Conservation (phyloP, 2,888 invertebrate genomes). For the Polydrusus pterygomalis region DNA sequence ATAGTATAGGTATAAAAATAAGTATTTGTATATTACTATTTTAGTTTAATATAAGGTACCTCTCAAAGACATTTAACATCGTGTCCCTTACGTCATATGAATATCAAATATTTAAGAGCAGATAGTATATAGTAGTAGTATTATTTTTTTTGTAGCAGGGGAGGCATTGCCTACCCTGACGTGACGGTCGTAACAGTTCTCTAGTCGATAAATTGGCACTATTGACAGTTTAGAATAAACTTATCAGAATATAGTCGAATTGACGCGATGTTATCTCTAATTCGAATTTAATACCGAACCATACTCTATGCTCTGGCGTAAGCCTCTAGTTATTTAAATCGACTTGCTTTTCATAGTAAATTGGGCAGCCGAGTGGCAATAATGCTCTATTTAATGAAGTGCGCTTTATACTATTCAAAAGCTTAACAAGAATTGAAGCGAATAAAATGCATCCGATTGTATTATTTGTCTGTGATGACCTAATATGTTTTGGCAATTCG, state of each 20-base stretch:
- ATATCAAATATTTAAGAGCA: too few relatives aligned
- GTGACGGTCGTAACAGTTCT: background rate
- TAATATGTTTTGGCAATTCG: background rate
- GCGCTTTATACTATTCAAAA: constrained; percentile 8
- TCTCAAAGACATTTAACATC: too few relatives aligned
- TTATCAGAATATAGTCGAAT: background rate
- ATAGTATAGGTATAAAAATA: too few relatives aligned
- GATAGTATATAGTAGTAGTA: too few relatives aligned
- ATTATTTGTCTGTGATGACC: background rate
- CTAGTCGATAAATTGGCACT: too few relatives aligned
- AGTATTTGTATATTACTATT: too few relatives aligned
- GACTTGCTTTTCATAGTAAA: background rate
- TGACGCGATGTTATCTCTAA: background rate
- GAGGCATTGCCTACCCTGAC: too few relatives aligned
- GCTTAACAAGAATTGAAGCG: background rate
- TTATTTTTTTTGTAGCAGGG: too few relatives aligned
- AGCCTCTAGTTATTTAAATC: background rate
- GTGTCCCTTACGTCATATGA: too few relatives aligned
- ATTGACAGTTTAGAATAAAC: too few relatives aligned
- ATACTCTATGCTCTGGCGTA: background rate
- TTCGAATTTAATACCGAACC: background rate
- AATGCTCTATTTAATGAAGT: constrained; percentile 13
- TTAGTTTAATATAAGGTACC: too few relatives aligned
- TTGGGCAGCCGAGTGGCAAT: constrained; percentile 13
- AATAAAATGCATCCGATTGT: background rate